Percentiles rank a stretch among this genome's conserved stretches.
phyloP scores from a whole-genome alignment of 2,797 vertebrate species.

The Tenualosa ilisha region DNA sequence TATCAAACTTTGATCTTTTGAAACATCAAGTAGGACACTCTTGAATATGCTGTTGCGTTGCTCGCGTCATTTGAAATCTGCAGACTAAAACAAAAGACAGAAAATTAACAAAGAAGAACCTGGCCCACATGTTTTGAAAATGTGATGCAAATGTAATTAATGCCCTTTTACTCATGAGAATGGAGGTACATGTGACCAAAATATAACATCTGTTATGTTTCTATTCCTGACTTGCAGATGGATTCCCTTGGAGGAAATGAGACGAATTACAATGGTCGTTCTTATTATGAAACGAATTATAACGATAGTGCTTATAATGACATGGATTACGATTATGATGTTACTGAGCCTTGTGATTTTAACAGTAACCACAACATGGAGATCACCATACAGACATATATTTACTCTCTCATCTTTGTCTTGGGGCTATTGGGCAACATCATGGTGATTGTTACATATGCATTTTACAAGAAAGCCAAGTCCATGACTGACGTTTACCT shows the following conservation, averaged over 20 bases:
- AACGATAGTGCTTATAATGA: background rate
- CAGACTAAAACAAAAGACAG: background rate
- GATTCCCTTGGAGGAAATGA: background rate
- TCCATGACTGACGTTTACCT: conserved; percentile 92
- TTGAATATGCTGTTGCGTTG: background rate
- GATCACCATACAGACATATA: conserved; percentile 53
- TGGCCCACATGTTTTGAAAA: background rate
- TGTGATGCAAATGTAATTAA: background rate
- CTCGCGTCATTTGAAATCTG: background rate
- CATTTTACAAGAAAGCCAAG: conserved; percentile 83
- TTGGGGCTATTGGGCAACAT: conserved; percentile 85
- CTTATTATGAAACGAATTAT: background rate
- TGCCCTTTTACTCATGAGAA: background rate
- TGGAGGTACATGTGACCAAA: too few relatives aligned
- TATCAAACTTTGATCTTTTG: background rate
- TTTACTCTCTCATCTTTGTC: conserved; percentile 80
- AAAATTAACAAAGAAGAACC: background rate
- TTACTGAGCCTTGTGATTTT: conserved; percentile 45
- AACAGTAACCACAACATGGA: conserved; percentile 24
- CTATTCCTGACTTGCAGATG: conserved; percentile 17
- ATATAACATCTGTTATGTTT: background rate
- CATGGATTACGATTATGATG: background rate
- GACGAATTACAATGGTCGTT: too few relatives aligned
- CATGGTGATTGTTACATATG: conserved; percentile 86
- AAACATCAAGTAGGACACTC: background rate